Base-by-base conservation (phyloP, 2,113 vertebrate species). In the Petrocephalus microphthalmus region DNA sequence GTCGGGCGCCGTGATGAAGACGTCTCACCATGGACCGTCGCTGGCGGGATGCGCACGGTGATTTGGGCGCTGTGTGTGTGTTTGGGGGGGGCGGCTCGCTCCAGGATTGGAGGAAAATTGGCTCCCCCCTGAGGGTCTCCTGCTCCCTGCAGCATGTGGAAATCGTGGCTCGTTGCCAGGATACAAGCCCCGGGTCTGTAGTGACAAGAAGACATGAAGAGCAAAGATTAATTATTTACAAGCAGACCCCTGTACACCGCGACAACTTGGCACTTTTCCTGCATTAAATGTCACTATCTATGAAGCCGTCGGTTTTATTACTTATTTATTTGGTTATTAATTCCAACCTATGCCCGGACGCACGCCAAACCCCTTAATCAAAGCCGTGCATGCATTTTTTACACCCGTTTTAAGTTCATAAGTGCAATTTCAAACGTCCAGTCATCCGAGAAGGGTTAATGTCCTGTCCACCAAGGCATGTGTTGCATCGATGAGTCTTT, bases 121-220 rank as follows among this genome's bases (percentile, higher is more conserved):
- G 96, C 96, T 97, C 97, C 97, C 97, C 95, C 95, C 97, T 95
- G 96, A 97, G 96, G 98, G 97, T 93, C 91, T 90, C 92, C 20
- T 83, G 91, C 90, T 95, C 95, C 94, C 95, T 90, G 88, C 93
- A 92, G 94, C 94, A 94, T 91, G 94, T 93, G 93, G 92, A 92
- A 94, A 92, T 91, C 89, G 89, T 94, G 95, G 95, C 95, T 92
- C 91, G 94, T 96, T 97, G 96, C 96, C 95, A 96, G 96, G 96
- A 96, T 96, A 96, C 94, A 94, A 95, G 94, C 91, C 94, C 94
- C 94, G 92, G 89, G 91, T 95, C 94, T 94, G 94, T 94, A 94
- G 94, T 93, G 94, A 95, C 94, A 94, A 96, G 94, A 94, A 96
- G 95, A 96, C 94, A 94, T 94, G 94, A 97, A 95, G 94, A 95